Base-by-base conservation (phyloP, 2,113 vertebrate species). In the Chrysemys picta region DNA sequence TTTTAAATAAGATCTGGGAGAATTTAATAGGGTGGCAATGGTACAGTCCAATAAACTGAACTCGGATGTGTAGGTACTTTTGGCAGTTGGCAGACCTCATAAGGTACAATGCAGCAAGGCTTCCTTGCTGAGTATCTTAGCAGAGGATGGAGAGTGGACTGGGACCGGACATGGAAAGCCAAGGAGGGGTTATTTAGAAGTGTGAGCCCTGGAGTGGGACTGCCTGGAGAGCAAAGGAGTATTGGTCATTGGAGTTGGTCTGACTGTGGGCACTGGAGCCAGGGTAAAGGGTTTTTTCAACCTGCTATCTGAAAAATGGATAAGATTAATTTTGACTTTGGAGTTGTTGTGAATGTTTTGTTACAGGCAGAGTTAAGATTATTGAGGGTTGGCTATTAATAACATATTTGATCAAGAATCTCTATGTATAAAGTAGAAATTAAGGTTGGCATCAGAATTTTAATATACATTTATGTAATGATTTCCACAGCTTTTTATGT, bases 31-130 rank as follows among this genome's bases (percentile, higher is more conserved):
- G 8, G 5, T 35, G n/a, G 56, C n/a, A 94, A 81, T 7, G 21
- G 42, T 80, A 50, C 27, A 79, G 19, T 35, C 27, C 83, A 72
- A 7, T 56, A 10, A 84, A 27, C 2, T 80, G 52, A 89, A 92
- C 91, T 94, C 21, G 84, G 21, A 5, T 27, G 91, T 62, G 80
- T 38, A 78, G 21, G 16, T 83, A 8, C 57, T 2, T 89, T 95
- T 83, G 13, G 1, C 89, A 22, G 81, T 25, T 93, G 42, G 25
- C 21, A 38, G 53, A 42, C 12, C 35, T 2, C 6, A 54, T 21
- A 38, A 69, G 65, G 4, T 69, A 38, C 35, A 69, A 69, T 69
- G 65, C 35, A 69, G 31, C 17, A 38, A 17, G 35, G 35, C 35
- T 65, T 65, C 62, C 31, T 14, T 35, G 14, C 29, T 69, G 17